Evolutionary conservation across 2,797 vertebrate genomes (phyloP), one percentile per base, ranked within the genome.

Genomic region (Sebastes iracundus): DNA sequence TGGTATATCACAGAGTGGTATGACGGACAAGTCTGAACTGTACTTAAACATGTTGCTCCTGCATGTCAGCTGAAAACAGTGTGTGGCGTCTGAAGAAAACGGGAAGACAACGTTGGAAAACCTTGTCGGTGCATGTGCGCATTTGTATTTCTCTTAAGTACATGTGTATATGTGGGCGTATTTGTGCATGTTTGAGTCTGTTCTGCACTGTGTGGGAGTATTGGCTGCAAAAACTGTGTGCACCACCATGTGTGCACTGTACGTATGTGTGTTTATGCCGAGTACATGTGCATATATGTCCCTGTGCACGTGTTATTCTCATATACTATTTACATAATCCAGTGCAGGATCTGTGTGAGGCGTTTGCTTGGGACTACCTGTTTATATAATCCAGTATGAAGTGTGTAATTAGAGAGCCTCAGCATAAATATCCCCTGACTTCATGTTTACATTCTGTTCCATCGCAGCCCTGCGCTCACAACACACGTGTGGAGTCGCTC

Each of bases 331-430:
- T 86, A 83, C 59, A 77, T 78, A 72, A 87, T 73, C 42, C 6
- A 66, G 28, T n/a, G 28, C 60, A 70, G 33, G 4, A 30, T 68
- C 20, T 69, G 61, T 56, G 62, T 2, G 80, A 38, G 75, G n/a
- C 1, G 7, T 82, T 68, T 80, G 35, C 16, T 49, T 61, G 14
- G 13, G 33, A 33, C 58, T 32, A 79, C 62, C 68, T 12, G 84
- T 90, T 88, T 89, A 89, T 67, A 85, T 62, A 72, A 84, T 67
- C 35, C 33, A 69, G 32, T 74, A 35, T 20, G 67, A 72, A 65
- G 18, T 25, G 66, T 67, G 72, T 72, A 84, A 87, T 84, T 56
- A 79, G 16, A 87, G 49, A 23, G 68, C 35, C 32, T 46, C 64
- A 6, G 52, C 22, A 66, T 82, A 84, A 84, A 85, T 81, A 84